Evolutionary conservation across 2,113 vertebrate species (phyloP), one percentile per base, ranked within the genome.

Genomic region (Tachuris rubrigastra): DNA sequence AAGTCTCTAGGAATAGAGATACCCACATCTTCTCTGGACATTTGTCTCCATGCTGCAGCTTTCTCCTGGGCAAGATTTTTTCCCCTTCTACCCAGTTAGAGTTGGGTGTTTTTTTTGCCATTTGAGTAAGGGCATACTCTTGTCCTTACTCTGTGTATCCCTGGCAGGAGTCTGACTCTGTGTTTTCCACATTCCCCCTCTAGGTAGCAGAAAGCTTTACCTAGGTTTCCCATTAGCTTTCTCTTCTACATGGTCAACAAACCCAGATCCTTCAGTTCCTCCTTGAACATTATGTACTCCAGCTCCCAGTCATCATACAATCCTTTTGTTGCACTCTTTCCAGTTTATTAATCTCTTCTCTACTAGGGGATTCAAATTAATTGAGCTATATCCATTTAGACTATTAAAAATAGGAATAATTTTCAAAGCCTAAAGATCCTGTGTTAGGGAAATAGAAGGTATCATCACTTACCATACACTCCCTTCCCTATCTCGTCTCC

Each of bases 401-500:
- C 17, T 53, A 76, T 46, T 76, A 67, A 83, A 85, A 80, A n/a
- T 33, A 92, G 79, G 21, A 90, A 77, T 37, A 8, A 35, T 18
- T 89, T 65, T 69, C 56, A 67, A 94, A 93, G 72, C 35, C 72
- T 89, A 28, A 79, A 59, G 19, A 23, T 53, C 11, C 28, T 62
- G 30, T 8, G 1, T 24, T 47, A 65, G 15, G 56, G 52, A 72
- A 81, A 93, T 9, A 59, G 21, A 24, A 77, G 39, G 14, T 55
- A 44, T 41, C 9, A 21, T 56, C 58, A 96, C 98, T 98, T 72
- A 99, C 99, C 99, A 98, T 66, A 98, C 97, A 85, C 98, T 99
- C 58, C 99, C 99, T 88, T 98, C 97, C 4, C 33, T 13, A 46
- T 99, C 98, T 1, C 4, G 92, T n/a, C 39, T 97, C 33, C 98